These are phyloP conservation scores for Xiphorhynchus elegans DNA, from an alignment of 2,113 vertebrate genomes.

Conservation along the genomic window DNA sequence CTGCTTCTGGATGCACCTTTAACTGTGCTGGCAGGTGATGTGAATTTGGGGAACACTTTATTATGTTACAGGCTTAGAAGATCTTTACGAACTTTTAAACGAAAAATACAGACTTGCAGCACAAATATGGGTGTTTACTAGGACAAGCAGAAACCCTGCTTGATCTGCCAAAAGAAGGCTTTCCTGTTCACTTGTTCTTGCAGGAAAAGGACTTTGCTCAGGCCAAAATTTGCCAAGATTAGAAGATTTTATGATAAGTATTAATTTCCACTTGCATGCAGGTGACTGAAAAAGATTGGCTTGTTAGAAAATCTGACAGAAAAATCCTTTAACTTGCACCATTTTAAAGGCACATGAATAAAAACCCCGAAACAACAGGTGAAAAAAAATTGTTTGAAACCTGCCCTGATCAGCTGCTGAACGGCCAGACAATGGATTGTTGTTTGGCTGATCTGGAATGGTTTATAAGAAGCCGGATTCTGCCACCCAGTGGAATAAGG, in stretches of 20 bases:
- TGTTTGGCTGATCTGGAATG: not conserved
- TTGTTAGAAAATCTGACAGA: not conserved
- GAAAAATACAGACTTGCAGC: not conserved
- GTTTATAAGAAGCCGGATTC: not conserved
- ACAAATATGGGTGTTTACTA: not conserved
- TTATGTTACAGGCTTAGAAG: not conserved
- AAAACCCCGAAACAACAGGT: not conserved
- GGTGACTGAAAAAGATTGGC: not conserved
- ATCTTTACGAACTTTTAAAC: not conserved
- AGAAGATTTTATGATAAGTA: not conserved
- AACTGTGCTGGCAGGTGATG: not conserved
- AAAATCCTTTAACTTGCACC: not conserved
- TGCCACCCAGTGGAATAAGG: constrained; percentile 51
- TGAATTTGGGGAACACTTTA: not conserved
- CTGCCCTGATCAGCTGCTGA: not conserved
- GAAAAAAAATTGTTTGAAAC: not conserved
- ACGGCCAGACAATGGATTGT: not conserved
- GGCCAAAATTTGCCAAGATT: not conserved
- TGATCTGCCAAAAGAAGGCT: not conserved
- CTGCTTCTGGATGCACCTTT: not conserved
- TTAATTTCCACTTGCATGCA: not conserved
- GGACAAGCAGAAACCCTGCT: not conserved
- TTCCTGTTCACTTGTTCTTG: not conserved
- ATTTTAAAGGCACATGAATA: constrained; percentile 27
- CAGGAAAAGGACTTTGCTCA: not conserved